Evolutionary conservation across 2,113 vertebrate species (phyloP), one percentile per base, ranked within the genome.

Genomic region (Capricornis sumatraensis): DNA sequence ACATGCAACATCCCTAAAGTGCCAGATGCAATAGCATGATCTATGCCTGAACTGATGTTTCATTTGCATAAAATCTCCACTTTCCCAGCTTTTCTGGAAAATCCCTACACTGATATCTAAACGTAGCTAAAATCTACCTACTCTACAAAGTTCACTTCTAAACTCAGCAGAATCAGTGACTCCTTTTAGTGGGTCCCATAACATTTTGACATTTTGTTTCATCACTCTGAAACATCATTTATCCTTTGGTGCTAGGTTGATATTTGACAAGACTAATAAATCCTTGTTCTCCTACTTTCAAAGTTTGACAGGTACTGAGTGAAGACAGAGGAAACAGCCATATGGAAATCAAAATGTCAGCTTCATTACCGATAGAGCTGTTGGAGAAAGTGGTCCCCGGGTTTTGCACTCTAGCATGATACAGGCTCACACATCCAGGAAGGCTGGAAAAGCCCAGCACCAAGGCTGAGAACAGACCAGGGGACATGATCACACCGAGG

Each of bases 241-340:
- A 81, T 74, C 33, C 67, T 86, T 67, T 12, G 28, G 60, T 52
- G 60, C 52, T 52, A 30, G 52, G 40, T 6, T 96, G 60, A n/a
- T 62, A 62, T 89, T 94, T 95, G 71, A 62, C 15, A 85, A 52
- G 36, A n/a, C 58, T 88, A 79, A 81, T 92, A 95, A 89, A 74
- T 91, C 52, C 45, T 87, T 74, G 30, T 62, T 45, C 17, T 85
- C 27, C 30, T 21, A 33, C 5, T 53, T 40, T 25, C 87, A 87
- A 93, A 91, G 27, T 71, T 57, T 6, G 88, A 33, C 33, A 78
- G 17, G 11, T 23, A 71, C 23, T 25, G n/a, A 84, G 60, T 50
- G 76, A 78, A 62, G 11, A 47, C 2, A 23, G 57, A 74, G 27
- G n/a, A 81, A 55, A 43, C 52, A 89, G 57, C 30, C 52, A 40